phyloP scores from a whole-genome alignment of 2,888 invertebrate genomes.

The Heliconius hortense region DNA sequence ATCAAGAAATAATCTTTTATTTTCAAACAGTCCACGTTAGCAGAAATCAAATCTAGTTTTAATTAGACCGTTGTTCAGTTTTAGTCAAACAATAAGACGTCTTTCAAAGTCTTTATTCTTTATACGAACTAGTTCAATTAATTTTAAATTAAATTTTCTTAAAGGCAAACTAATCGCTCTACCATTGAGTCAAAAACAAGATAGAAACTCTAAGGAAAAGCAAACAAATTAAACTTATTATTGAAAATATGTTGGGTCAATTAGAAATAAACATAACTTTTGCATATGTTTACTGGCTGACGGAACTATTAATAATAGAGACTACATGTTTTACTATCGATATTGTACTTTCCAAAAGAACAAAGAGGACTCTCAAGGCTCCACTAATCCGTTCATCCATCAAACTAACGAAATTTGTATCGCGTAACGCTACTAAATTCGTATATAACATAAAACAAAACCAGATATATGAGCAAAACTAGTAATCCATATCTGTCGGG shows the following conservation, averaged over 20 bases:
- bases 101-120: constrained; percentile 12
- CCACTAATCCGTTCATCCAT: constrained; percentile 25
- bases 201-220: background rate
- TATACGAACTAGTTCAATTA: constrained; percentile 10
- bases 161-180: background rate
- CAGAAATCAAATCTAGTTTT: constrained; percentile 20
- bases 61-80: constrained; percentile 20
- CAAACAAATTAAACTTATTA: background rate
- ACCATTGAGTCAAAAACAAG: background rate
- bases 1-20: background rate
- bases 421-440: background rate
- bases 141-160: background rate
- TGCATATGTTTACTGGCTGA: background rate
- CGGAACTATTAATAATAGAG: background rate
- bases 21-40: background rate
- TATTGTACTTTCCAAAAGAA: background rate
- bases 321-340: background rate
- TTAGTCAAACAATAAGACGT: constrained; percentile 5
- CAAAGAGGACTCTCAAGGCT: background rate
- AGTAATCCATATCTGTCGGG: constrained; percentile 19
- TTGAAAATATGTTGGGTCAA: background rate
- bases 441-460: constrained; percentile 6
- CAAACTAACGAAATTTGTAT: constrained; percentile 28
- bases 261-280: background rate
- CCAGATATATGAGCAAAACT: background rate